Evolutionary conservation across 2,888 invertebrate species (phyloP).

Genomic region (Sminthurinus aureus): DNA sequence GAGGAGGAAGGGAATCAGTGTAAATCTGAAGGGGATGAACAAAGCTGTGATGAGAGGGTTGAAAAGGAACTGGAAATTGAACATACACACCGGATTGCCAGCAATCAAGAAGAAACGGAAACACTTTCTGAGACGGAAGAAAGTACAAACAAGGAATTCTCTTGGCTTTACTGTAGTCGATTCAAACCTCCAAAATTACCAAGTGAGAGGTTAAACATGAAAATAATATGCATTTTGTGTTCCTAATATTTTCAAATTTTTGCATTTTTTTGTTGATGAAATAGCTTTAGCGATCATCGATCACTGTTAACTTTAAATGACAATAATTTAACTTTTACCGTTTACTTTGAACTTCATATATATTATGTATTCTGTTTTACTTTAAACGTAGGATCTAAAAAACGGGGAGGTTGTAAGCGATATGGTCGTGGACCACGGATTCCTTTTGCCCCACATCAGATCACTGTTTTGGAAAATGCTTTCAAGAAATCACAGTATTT

Average conservation of each 20-base stretch:
- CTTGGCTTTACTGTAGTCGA: conserved; percentile 76
- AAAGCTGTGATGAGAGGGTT: too few species aligned
- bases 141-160: conserved; percentile 40
- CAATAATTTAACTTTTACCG: too few species aligned
- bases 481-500: conserved; percentile 74
- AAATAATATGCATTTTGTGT: too few species aligned
- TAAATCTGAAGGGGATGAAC: too few species aligned
- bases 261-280: not conserved
- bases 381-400: conserved; percentile 39
- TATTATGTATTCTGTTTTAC: too few species aligned
- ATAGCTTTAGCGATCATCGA: too few species aligned
- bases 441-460: conserved; percentile 76
- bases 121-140: conserved; percentile 12
- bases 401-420: conserved; percentile 61
- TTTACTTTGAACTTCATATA: too few species aligned
- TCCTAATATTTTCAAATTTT: too few species aligned
- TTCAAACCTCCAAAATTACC: conserved; percentile 77
- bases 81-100: not conserved
- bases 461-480: conserved; percentile 73
- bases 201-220: conserved; percentile 66
- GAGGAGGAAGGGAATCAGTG: not conserved
- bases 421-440: conserved; percentile 75
- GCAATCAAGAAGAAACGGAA: not conserved
- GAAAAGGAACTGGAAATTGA: conserved; percentile 3
- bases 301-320: too few species aligned